A percentile compares a stretch with the other conserved stretches of the same genome.
Conservation (phyloP, 92 coral and sea anemone species). For the Montipora capitata region DNA sequence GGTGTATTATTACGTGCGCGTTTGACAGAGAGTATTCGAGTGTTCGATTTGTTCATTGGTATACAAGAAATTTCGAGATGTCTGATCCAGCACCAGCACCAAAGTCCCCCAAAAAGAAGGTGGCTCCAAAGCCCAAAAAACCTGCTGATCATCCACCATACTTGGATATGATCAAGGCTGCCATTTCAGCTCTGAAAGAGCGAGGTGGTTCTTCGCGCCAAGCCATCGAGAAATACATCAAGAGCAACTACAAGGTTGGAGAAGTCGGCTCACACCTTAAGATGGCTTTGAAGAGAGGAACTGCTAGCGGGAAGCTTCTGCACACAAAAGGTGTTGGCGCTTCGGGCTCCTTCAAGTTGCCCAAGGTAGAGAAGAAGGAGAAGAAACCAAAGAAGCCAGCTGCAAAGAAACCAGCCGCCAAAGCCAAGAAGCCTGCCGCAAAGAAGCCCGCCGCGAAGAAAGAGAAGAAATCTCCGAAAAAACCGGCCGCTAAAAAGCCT, state of each 20-base stretch:
- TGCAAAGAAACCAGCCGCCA: slow-evolving; percentile 52
- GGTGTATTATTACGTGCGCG: not conserved
- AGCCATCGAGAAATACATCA: slow-evolving; percentile 93
- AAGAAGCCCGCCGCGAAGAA: slow-evolving; percentile 55
- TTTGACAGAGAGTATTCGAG: not conserved
- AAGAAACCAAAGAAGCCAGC: slow-evolving; percentile 29
- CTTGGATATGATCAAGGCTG: slow-evolving; percentile 55
- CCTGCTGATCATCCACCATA: slow-evolving; percentile 60
- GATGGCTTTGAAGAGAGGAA: slow-evolving; percentile 60
- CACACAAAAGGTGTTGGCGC: slow-evolving; percentile 70
- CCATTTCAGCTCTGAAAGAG: slow-evolving; percentile 52
- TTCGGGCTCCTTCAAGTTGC: slow-evolving; percentile 67
- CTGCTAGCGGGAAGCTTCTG: slow-evolving; percentile 12
- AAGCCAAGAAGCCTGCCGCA: slow-evolving; percentile 60
- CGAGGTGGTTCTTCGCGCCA: slow-evolving; percentile 87
- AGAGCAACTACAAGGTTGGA: slow-evolving; percentile 86
- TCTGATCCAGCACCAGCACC: slow-evolving; percentile 28
- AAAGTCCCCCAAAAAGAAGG: slow-evolving; percentile 58
- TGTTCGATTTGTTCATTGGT: not conserved
- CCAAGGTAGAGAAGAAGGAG: slow-evolving; percentile 46
- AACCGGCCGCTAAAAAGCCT: slow-evolving; percentile 46
- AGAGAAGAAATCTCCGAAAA: slow-evolving; percentile 42
- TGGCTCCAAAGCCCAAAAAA: slow-evolving; percentile 54
- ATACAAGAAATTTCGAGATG: slow-evolving; percentile 20
- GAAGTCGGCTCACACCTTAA: slow-evolving; percentile 56